Percentiles rank a stretch among this genome's conserved stretches.
phyloP scores from a whole-genome alignment of 2,113 vertebrate genomes.

The Cebus imitator region DNA sequence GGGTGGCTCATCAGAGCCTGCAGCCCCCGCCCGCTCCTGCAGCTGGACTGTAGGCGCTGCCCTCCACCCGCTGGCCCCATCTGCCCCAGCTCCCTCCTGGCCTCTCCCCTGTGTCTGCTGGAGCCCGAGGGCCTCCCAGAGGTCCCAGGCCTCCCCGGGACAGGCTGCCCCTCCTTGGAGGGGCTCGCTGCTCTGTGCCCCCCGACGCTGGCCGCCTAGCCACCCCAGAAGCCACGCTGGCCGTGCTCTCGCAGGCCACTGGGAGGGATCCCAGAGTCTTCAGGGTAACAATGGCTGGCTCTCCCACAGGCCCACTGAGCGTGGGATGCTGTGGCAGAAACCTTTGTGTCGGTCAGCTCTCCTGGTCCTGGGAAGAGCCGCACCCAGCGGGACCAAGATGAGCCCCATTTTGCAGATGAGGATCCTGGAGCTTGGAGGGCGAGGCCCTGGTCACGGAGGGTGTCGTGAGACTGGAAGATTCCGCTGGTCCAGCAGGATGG shows the following conservation, averaged over 20 bases:
- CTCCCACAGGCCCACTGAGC: rapidly evolving
- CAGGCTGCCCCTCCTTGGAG: not conserved
- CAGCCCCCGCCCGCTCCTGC: not conserved
- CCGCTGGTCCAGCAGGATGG: not conserved
- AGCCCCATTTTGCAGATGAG: too few species aligned
- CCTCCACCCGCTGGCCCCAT: rapidly evolving
- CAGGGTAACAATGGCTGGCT: rapidly evolving
- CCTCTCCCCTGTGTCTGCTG: too few species aligned
- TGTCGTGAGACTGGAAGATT: too few species aligned
- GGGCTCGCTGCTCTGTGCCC: not conserved
- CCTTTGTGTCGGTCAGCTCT: rapidly evolving
- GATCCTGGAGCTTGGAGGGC: not conserved
- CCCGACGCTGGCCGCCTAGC: not conserved
- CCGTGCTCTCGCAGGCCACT: rapidly evolving
- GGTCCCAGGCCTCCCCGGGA: not conserved
- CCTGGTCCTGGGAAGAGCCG: rapidly evolving
- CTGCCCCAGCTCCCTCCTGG: not conserved
- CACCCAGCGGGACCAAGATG: rapidly evolving
- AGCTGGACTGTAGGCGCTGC: not conserved
- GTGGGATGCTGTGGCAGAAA: not conserved
- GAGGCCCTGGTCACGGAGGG: rapidly evolving
- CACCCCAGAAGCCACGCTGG: not conserved
- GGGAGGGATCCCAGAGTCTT: not conserved
- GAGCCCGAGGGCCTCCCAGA: rapidly evolving
- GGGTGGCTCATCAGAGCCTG: not conserved